Evolutionary conservation across 2,888 invertebrate species (phyloP).

Genomic region (Lampropteryx suffumata): DNA sequence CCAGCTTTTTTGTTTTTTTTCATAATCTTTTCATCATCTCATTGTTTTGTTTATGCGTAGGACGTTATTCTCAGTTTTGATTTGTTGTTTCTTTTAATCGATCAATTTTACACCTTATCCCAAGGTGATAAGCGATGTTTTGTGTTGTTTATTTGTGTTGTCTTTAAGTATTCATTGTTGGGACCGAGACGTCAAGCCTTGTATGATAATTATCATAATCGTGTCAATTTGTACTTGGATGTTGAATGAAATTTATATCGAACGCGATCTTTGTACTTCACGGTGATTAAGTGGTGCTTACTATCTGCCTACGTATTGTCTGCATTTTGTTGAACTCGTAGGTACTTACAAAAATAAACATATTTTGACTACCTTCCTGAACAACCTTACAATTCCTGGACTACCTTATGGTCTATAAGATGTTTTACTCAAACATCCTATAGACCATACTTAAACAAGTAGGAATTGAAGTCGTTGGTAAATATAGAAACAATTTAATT

Average conservation of each 20-base stretch:
- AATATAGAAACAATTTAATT: too few relatives aligned
- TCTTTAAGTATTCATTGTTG: conserved; percentile 35
- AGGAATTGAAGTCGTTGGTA: too few relatives aligned
- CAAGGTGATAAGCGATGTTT: conserved; percentile 37
- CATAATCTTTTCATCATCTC: conserved; percentile 57
- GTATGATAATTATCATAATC: conserved; percentile 38
- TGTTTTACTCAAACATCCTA: too few relatives aligned
- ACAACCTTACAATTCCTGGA: too few relatives aligned
- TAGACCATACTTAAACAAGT: too few relatives aligned
- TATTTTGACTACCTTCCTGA: too few relatives aligned
- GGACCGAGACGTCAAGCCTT: conserved; percentile 34
- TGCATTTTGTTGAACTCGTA: background rate
- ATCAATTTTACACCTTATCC: conserved; percentile 48
- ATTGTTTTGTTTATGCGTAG: conserved; percentile 66
- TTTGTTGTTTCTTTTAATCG: conserved; percentile 48
- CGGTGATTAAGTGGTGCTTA: conserved; percentile 7
- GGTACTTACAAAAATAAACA: too few relatives aligned
- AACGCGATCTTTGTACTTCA: conserved; percentile 17
- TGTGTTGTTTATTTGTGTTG: conserved; percentile 23
- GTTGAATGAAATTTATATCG: conserved; percentile 23
- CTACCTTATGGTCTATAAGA: too few relatives aligned
- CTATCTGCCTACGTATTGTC: too few relatives aligned
- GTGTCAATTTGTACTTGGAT: conserved; percentile 32
- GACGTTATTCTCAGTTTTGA: conserved; percentile 55
- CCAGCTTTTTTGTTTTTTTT: conserved; percentile 51